Evolutionary conservation across 2,888 invertebrate species (phyloP).

Genomic region (Metacarcinus magister): DNA sequence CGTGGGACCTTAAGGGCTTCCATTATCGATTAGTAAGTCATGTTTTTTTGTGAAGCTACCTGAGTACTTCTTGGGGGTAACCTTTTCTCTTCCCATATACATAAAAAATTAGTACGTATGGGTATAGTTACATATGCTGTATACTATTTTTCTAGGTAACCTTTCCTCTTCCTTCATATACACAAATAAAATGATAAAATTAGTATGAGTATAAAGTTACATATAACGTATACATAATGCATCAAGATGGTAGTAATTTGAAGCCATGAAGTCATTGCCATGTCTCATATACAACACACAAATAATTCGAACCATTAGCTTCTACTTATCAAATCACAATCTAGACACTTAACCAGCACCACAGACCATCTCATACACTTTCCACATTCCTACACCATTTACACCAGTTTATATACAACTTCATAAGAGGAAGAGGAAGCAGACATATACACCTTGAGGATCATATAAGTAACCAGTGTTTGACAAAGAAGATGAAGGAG

Average conservation of each 20-base stretch:
- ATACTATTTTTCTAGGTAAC: too few species aligned
- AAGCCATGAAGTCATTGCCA: not conserved
- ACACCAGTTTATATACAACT: not conserved
- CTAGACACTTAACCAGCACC: not conserved
- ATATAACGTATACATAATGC: not conserved
- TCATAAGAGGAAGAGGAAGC: not conserved
- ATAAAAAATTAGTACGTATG: not conserved
- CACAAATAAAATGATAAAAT: too few species aligned
- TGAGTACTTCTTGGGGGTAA: not conserved
- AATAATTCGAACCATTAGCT: not conserved
- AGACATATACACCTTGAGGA: not conserved
- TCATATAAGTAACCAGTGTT: not conserved
- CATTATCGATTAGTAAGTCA: not conserved
- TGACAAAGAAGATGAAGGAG: not conserved
- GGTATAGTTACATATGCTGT: too few species aligned
- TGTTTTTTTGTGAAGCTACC: not conserved
- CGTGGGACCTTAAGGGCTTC: not conserved
- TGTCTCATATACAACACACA: not conserved
- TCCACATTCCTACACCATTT: not conserved
- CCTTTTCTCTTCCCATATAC: not conserved
- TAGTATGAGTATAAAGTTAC: too few species aligned
- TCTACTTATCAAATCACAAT: not conserved
- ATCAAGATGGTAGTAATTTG: too few species aligned
- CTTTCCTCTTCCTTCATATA: too few species aligned
- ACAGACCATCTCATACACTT: not conserved